Evolutionary conservation across 2,888 invertebrate genomes (phyloP), one percentile per base, ranked within the genome.

Genomic region (Xestia rhomboidea): DNA sequence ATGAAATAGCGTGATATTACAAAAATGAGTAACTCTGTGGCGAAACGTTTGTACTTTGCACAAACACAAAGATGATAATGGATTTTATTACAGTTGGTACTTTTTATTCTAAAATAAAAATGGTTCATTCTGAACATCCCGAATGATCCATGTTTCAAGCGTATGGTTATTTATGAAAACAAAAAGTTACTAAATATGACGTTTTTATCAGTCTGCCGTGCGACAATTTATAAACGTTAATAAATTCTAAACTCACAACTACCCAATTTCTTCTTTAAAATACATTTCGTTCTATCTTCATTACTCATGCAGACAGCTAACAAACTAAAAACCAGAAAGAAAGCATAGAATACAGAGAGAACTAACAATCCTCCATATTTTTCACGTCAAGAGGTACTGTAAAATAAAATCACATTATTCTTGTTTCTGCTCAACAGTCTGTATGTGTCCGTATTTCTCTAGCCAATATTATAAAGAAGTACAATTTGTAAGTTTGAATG

Each of bases 321-420:
- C 13, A 54, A 46, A 44, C 68, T 81, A 38, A 63, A 44, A 49
- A 57, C 49, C 49, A 21, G 1, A 30, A 18, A 8, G 60, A 34
- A 62, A 62, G 57, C 57, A 68, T 41, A 70, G 46, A 41, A 68
- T 63, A 60, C 44, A 54, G 30, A 54, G n/a, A 77, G 27, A 8
- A 63, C 67, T 66, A 18, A 15, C n/a, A 8, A 27, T 57, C 34
- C 41, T 63, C 30, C n/a, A 76, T 77, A n/a, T 60, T 64, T 66
- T 69, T 66, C 11, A 64, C 72, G 54, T 34, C 38, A 69, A n/a
- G n/a, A n/a, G n/a, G n/a, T n/a, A 51, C 21, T 8, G 60, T 10
- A 6, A 41, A 13, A 44, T 63, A 67, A 78, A 30, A 51, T n/a
- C n/a, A n/a, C 21, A 62, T 62, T 62, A 21, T 34, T 62, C 30